phyloP scores from a whole-genome alignment of 2,113 vertebrate genomes.

The Amblyopsis rosae region DNA sequence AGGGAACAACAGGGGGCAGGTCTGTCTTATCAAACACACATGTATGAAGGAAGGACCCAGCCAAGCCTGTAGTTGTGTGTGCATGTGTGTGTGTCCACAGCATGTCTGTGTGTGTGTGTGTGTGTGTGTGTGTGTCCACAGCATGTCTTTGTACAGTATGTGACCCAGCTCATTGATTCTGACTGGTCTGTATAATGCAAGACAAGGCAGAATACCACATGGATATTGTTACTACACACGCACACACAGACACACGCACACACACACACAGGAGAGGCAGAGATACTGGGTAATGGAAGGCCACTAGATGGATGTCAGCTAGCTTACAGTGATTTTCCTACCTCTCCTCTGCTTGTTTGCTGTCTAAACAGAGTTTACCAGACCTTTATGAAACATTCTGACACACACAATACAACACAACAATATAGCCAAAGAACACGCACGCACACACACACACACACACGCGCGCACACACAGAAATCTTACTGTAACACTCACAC shows the following conservation, averaged over 20 bases:
- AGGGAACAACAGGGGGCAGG: not conserved
- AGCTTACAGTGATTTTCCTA: constrained; percentile 56
- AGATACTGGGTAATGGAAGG: constrained; percentile 74
- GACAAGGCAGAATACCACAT: constrained; percentile 59
- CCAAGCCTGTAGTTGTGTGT: not conserved
- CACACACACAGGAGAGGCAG: constrained; percentile 48
- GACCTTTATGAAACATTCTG: constrained; percentile 55
- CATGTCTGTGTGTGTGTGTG: constrained; percentile 3
- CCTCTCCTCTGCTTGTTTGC: constrained; percentile 65
- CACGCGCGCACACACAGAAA: not conserved
- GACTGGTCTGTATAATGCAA: constrained; percentile 52
- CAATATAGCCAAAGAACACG: not conserved
- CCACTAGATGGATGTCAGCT: constrained; percentile 38
- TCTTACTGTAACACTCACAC: constrained; percentile 7
- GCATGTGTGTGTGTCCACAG: not conserved
- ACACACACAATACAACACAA: not conserved
- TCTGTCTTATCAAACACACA: constrained; percentile 32
- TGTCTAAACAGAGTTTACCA: constrained; percentile 67
- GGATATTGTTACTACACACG: constrained; percentile 63
- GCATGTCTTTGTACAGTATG: constrained; percentile 40
- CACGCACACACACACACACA: not conserved
- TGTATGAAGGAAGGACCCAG: constrained; percentile 6
- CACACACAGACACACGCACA: not conserved
- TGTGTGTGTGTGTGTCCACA: constrained; percentile 10
- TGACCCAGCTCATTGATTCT: constrained; percentile 29